These are phyloP conservation scores for Cepaea hortensis DNA, from an alignment of 2,888 invertebrate genomes.

Conservation along the genomic window DNA sequence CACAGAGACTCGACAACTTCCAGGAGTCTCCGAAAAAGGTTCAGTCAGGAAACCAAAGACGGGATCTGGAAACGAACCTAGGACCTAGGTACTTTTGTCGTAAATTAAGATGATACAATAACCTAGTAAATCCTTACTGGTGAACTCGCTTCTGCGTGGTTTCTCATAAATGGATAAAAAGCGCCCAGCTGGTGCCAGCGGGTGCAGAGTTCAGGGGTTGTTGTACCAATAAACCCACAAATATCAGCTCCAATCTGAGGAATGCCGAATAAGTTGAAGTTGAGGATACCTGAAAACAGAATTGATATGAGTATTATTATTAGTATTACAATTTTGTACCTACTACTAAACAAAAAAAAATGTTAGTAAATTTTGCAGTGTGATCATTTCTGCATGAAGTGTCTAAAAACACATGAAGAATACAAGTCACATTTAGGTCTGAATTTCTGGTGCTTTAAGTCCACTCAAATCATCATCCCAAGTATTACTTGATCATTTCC, in stretches of 20 bases:
- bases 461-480: no score
- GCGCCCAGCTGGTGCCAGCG: conserved; percentile 76
- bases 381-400: no score
- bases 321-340: neutral
- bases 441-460: no score
- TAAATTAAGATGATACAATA: conserved; percentile 1
- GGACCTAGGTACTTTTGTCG: no score
- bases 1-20: no score
- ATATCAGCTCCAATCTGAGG: conserved; percentile 75
- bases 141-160: conserved; percentile 66
- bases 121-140: conserved; percentile 16
- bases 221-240: conserved; percentile 71
- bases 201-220: conserved; percentile 72
- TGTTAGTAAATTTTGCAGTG: no score
- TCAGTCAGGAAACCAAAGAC: no score
- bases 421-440: no score
- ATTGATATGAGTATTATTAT: neutral
- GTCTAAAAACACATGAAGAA: no score
- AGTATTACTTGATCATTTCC: no score
- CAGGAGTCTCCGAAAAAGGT: no score
- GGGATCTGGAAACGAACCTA: no score
- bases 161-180: conserved; percentile 75
- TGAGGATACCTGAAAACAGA: conserved; percentile 80
- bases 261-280: conserved; percentile 78
- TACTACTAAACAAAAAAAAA: neutral